Conservation (phyloP, 2,113 vertebrate genomes). For the Gadus chalcogrammus region DNA sequence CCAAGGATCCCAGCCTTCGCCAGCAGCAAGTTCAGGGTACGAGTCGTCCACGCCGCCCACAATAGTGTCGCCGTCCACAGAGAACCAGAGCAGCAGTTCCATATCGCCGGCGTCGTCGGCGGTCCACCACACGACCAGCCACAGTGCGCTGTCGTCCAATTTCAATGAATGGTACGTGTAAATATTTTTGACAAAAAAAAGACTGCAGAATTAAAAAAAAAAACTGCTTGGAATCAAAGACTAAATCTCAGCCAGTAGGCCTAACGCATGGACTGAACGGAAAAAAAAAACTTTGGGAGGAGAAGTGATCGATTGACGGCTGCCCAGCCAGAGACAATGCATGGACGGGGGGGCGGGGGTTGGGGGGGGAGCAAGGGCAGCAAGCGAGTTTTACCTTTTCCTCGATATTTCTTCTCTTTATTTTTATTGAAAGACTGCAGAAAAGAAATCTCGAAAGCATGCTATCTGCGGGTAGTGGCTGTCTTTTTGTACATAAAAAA, state of each 20-base stretch:
- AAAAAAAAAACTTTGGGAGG: constrained; percentile 62
- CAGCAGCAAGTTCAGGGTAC: constrained; percentile 97
- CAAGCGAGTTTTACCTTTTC: constrained; percentile 69
- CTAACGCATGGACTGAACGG: constrained; percentile 70
- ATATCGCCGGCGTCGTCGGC: constrained; percentile 95
- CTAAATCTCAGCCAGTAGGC: constrained; percentile 77
- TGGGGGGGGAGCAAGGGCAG: constrained; percentile 24
- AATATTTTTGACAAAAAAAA: constrained; percentile 80
- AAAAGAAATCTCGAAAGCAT: constrained; percentile 79
- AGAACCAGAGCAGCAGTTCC: constrained; percentile 96
- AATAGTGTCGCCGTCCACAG: constrained; percentile 97
- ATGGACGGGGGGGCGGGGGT: constrained; percentile 66
- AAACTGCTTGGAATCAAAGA: constrained; percentile 79
- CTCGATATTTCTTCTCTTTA: constrained; percentile 56
- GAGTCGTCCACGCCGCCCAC: constrained; percentile 98
- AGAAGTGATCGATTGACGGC: constrained; percentile 28
- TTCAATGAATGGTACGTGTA: constrained; percentile 99
- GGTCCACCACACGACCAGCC: constrained; percentile 95
- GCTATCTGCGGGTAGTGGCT: constrained; percentile 80
- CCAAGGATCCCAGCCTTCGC: constrained; percentile 93
- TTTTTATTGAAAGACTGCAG: constrained; percentile 79
- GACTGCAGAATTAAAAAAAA: constrained; percentile 79
- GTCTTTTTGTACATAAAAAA: constrained; percentile 89
- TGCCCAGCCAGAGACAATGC: constrained; percentile 56
- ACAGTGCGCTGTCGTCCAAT: constrained; percentile 99